Base-by-base conservation (phyloP, 2,888 invertebrate species). In the Entomobrya multifasciata region DNA sequence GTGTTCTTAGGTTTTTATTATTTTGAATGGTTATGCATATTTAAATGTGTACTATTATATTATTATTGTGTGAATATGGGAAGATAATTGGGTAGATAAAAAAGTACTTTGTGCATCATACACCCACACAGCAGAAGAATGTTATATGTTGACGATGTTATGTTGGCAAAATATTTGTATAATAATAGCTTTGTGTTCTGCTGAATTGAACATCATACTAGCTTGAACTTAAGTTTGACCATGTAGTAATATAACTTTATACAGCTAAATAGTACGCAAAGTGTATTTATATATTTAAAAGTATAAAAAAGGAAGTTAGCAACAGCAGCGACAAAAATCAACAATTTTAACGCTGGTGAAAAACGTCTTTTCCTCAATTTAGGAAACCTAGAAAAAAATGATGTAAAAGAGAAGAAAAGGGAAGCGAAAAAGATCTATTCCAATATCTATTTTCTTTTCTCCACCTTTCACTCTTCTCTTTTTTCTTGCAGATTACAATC, bases 271-370 rank as follows among this genome's bases (percentile, higher is more conserved):
- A 36, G 36, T 36, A 6, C 4, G 4, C 36, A 6, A 8, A 36
- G 36, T 36, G 8, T 52, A 52, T 52, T 52, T 17, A 36, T 62
- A 36, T 30, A 20, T 60, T 8, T n/a, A 25, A 41, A 25, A 44
- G 44, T 52, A 25, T 36, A 6, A 57, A 57, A 77, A 13, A 57
- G 77, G 77, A 77, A 77, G 41, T 41, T 60, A 41, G 77, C 60
- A 81, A 83, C 67, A 87, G 88, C 62, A 89, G 88, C 88, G 91
- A 91, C 91, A 91, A 90, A 89, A 90, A 91, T 91, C 91, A 90
- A 90, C 91, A 90, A 90, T 91, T 91, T 90, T 88, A 90, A 88
- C 90, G 90, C 91, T 87, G 90, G 90, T 90, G 90, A 91, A 89
- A 90, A 87, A 55, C 36, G 87, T 76, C 80, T 36, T 36, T 36